Base-by-base conservation (phyloP, 2,888 invertebrate species). In the Spodoptera picta region DNA sequence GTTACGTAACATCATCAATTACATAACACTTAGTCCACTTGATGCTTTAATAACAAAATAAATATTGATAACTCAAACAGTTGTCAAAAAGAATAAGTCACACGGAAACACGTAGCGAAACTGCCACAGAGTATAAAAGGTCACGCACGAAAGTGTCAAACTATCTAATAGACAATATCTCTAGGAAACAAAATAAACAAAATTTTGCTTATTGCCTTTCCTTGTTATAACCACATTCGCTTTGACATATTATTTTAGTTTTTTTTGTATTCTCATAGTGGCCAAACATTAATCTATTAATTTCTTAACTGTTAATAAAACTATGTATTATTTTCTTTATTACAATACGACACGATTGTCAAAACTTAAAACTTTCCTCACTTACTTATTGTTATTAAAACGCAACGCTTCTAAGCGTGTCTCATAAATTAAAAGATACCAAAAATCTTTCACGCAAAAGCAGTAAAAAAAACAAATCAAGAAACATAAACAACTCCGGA, bases 141-240 rank as follows among this genome's bases (percentile, higher is more conserved):
- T 75, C 68, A 75, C 68, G 65, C 50, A 61, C 65, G 36, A 57
- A 82, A 73, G 65, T 82, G 79, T 80, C 76, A 77, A 82, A 80
- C 76, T 73, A 72, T 66, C 54, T 65, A 72, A 71, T 65, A 72
- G 69, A 77, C 69, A 70, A 70, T 75, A 76, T 75, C 61, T 82
- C 63, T 72, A 67, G 57, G 51, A 65, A 65, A 59, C 58, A 62
- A 60, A 14, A 78, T 79, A 68, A 72, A 72, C 53, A 63, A 75
- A 56, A 62, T 69, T 67, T 66, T 63, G 59, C 7, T 67, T 77
- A 66, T 63, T 75, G 53, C 24, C 54, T 65, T 69, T 79, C 67
- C 62, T 72, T 70, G 70, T 59, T 78, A 52, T 77, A 61, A 69
- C 61, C 12, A 47, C 31, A 50, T 51, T 43, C 42, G 27, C 41